Evolutionary conservation across 2,113 vertebrate genomes (phyloP).

Genomic region (Pandion haliaetus): DNA sequence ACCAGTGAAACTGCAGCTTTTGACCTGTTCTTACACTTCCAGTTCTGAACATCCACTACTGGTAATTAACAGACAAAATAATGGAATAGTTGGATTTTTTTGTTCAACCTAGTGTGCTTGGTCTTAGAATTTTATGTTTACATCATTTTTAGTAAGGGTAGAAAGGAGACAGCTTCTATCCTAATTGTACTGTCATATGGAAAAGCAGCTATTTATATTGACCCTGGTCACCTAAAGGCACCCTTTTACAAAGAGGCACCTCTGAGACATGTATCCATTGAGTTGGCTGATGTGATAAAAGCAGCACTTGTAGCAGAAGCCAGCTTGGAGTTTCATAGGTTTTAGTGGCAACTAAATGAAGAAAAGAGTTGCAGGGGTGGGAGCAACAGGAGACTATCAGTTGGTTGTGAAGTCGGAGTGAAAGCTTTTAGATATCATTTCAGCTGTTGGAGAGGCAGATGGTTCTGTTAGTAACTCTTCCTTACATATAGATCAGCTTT

Average conservation of each 20-base stretch:
- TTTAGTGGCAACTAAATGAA: background rate
- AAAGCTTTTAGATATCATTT: slow-evolving; percentile 6
- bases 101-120: background rate
- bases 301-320: background rate
- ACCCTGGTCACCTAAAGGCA: background rate
- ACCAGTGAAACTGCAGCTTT: background rate
- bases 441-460: background rate
- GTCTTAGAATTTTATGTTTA: background rate
- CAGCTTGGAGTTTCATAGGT: background rate
- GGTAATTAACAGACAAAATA: background rate
- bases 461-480: background rate
- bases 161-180: background rate
- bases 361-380: background rate
- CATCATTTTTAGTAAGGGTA: background rate
- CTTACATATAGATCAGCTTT: slow-evolving; percentile 3
- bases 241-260: background rate
- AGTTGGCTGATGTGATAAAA: background rate
- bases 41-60: background rate
- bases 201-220: background rate
- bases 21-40: background rate
- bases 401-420: background rate
- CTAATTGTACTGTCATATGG: background rate
- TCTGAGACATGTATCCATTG: background rate
- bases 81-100: background rate
- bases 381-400: background rate